Evolutionary conservation across 2,113 vertebrate genomes (phyloP).

Genomic region (Anser brachyrhynchus): DNA sequence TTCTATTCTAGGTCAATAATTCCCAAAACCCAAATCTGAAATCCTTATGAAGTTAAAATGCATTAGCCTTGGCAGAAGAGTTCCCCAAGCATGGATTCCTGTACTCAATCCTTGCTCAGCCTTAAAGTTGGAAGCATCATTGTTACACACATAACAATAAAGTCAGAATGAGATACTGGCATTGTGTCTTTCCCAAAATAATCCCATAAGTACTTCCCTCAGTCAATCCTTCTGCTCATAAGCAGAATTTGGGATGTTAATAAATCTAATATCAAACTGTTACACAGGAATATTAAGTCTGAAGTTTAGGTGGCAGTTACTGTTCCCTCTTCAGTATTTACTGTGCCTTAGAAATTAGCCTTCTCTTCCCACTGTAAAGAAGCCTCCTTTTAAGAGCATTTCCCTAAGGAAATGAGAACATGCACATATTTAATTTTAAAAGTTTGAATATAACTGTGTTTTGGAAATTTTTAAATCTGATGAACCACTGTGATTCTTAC

Average conservation of each 20-base stretch:
- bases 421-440: slow-evolving; percentile 5
- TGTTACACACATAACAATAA: accelerated
- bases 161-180: not conserved
- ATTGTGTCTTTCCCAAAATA: not conserved
- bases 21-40: not conserved
- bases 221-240: not conserved
- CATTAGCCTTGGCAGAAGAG: not conserved
- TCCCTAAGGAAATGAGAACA: slow-evolving; percentile 7
- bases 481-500: slow-evolving; percentile 25
- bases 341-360: not conserved
- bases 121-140: not conserved
- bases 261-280: not conserved
- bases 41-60: not conserved
- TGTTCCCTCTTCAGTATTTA: not conserved
- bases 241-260: not conserved
- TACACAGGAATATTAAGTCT: not conserved
- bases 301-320: not conserved
- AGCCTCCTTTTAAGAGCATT: slow-evolving; percentile 23
- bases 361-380: not conserved
- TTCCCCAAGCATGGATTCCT: not conserved
- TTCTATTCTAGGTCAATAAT: not conserved
- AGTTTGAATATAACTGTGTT: slow-evolving; percentile 10
- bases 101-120: not conserved
- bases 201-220: not conserved
- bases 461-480: slow-evolving; percentile 49